These are phyloP conservation scores for Pholis gunnellus DNA, from an alignment of 2,113 vertebrate genomes.

Conservation along the genomic window DNA sequence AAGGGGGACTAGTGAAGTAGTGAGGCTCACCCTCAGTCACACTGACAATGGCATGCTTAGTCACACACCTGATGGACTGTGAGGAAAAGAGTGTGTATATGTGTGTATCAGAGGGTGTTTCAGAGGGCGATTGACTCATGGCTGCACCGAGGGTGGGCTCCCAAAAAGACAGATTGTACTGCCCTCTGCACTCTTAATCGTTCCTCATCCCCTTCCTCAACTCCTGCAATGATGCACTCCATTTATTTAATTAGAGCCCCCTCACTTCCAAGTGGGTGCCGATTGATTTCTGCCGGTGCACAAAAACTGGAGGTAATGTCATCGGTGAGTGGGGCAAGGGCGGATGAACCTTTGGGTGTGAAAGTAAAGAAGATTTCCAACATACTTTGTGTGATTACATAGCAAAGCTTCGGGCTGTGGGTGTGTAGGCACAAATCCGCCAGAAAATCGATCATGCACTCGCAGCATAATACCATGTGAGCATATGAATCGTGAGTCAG, in stretches of 20 bases:
- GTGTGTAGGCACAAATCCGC: conserved; percentile 56
- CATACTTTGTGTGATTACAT: conserved; percentile 71
- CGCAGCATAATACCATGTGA: conserved; percentile 50
- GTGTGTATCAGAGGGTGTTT: conserved; percentile 32
- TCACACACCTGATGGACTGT: conserved; percentile 78
- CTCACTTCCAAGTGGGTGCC: conserved; percentile 57
- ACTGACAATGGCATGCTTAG: conserved; percentile 70
- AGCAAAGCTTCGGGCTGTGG: conserved; percentile 38
- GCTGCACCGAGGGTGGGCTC: conserved; percentile 42
- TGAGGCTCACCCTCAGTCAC: conserved; percentile 65
- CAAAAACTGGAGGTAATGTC: conserved; percentile 50
- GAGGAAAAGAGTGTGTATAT: conserved; percentile 34
- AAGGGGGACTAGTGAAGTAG: conserved; percentile 42
- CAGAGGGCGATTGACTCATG: conserved; percentile 59
- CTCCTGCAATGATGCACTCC: conserved; percentile 18
- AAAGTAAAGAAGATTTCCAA: conserved; percentile 60
- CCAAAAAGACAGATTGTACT: conserved; percentile 50
- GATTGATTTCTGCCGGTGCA: conserved; percentile 64
- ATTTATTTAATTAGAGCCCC: conserved; percentile 75
- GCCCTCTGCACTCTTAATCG: neutral
- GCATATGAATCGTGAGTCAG: conserved; percentile 59
- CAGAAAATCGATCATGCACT: conserved; percentile 61
- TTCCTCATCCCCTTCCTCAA: conserved; percentile 2
- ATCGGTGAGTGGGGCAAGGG: conserved; percentile 32
- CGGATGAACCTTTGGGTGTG: conserved; percentile 55